Base-by-base conservation (phyloP, 2,888 invertebrate species). In the Drepanosiphum platanoidis region DNA sequence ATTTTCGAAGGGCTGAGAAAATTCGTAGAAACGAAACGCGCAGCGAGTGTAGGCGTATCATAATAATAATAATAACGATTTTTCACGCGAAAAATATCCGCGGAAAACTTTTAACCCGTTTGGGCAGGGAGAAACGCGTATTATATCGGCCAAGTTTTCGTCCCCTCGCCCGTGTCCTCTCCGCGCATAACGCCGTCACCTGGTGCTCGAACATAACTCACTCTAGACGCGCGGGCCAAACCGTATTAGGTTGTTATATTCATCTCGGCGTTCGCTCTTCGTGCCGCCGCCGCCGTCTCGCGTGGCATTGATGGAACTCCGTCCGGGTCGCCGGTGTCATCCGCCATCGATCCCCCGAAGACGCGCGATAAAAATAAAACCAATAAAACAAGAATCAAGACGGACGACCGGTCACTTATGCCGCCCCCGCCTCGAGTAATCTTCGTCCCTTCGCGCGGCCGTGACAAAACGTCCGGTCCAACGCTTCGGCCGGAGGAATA, bases 131-230 rank as follows among this genome's bases (percentile, higher is more conserved):
- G 46, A 8, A 2, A 9, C 3, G 68, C 30, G 36, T 36, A 52
- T 75, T 75, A 36, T 46, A 75, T 75, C 58, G 75, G 52, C 52
- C 36, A 39, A 84, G 74, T 84, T 84, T 83, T 75, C 68, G 30
- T 13, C 3, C 3, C 11, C n/a, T 9, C 71, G 11, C 34, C 52
- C n/a, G 46, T n/a, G 2, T 27, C 36, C 61, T n/a, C 22, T 1
- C 4, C 34, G 13, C 68, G 32, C 61, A 70, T 4, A 9, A 18
- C 75, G 74, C 30, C 34, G 75, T 84, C 84, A 84, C 84, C 84
- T 84, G 84, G 84, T 84, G 77, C 84, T 74, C 58, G 84, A 68
- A 84, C 74, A 84, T 84, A 77, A 84, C 84, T 84, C 75, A 84
- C 30, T 30, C 0, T 15, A 0, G 46, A 9, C 42, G 13, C 32